Evolutionary conservation across 2,888 invertebrate genomes (phyloP).

Genomic region (Dasysyrphus tricinctus): DNA sequence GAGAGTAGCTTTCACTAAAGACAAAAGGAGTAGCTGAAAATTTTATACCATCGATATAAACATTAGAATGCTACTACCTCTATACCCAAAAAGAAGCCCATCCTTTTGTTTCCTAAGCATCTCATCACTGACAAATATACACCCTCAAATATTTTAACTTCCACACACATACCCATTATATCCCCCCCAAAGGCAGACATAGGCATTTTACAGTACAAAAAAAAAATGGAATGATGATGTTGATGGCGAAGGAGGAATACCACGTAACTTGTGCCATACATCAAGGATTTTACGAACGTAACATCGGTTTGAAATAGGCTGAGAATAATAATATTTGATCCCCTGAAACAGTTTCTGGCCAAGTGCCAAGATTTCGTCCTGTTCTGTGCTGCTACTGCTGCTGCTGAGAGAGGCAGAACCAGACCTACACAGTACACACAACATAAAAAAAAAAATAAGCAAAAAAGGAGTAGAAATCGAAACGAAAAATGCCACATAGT

Average conservation of each 20-base stretch:
- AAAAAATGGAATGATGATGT: conserved; percentile 42
- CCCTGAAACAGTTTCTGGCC: conserved; percentile 74
- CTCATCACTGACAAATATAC: conserved; percentile 62
- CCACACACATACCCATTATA: conserved; percentile 12
- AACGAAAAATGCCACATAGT: conserved; percentile 71
- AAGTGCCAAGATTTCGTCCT: conserved; percentile 73
- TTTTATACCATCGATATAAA: conserved; percentile 52
- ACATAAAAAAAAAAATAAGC: neutral
- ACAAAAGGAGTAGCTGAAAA: conserved; percentile 51
- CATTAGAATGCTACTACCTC: conserved; percentile 20
- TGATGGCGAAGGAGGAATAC: conserved; percentile 64
- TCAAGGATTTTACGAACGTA: conserved; percentile 76
- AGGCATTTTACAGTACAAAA: conserved; percentile 2
- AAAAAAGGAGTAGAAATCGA: conserved; percentile 58
- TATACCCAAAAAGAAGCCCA: conserved; percentile 18
- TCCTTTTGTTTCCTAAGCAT: conserved; percentile 35
- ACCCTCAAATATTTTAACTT: conserved; percentile 31
- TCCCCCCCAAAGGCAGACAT: conserved; percentile 21
- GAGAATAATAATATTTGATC: conserved; percentile 76
- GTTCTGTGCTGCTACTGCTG: conserved; percentile 19
- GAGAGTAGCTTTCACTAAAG: conserved; percentile 33
- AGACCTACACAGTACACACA: conserved; percentile 23
- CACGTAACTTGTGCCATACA: conserved; percentile 75
- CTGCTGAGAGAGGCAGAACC: conserved; percentile 58
- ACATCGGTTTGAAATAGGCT: conserved; percentile 75